Conservation (phyloP, 2,888 invertebrate genomes). For the Cecidostiba fungosa region DNA sequence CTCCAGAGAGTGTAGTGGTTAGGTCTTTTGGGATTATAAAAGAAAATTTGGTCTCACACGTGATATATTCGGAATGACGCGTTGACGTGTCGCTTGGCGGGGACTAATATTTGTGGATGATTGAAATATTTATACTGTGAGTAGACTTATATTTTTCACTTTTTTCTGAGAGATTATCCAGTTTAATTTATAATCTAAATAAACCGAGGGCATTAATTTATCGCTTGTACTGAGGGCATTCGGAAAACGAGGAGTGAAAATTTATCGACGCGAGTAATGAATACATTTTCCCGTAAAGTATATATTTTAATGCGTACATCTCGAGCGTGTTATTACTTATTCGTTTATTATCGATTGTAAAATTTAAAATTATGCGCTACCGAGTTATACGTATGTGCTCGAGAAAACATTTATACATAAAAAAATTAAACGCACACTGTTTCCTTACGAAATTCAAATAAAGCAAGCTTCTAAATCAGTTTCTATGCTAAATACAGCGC, state of each 20-base stretch:
- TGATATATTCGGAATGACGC: background rate
- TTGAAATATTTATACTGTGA: background rate
- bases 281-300: background rate
- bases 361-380: background rate
- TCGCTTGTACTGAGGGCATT: background rate
- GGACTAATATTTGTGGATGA: background rate
- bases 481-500: background rate
- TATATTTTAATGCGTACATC: background rate
- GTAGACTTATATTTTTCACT: background rate
- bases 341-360: background rate
- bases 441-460: background rate
- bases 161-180: background rate
- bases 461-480: background rate
- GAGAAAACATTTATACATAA: background rate
- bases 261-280: background rate
- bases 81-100: background rate
- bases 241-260: background rate
- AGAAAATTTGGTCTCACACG: background rate
- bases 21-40: conserved; percentile 40
- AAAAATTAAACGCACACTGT: background rate
- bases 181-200: background rate
- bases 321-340: background rate
- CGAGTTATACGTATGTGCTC: background rate
- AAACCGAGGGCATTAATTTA: background rate
- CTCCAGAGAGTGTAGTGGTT: background rate